Evolutionary conservation across 2,113 vertebrate species (phyloP), one percentile per base, ranked within the genome.

Genomic region (Phalacrocorax carbo): DNA sequence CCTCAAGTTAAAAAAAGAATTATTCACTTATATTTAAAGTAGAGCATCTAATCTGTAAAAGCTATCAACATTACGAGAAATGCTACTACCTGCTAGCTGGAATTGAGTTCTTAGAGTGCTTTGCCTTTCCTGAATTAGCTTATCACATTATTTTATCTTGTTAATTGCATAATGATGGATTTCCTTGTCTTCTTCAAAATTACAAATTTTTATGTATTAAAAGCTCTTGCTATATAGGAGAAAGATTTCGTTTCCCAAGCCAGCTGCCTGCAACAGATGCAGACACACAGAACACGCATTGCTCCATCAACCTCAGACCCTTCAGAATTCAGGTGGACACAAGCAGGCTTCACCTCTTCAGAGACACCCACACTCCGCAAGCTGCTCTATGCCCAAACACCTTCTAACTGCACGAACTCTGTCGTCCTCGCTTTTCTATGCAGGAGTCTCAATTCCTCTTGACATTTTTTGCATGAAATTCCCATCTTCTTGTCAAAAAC

Each of bases 341-440:
- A 2, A 40, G 48, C 49, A 58, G 36, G 18, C 9, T 40, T n/a
- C 85, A 38, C 8, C 90, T 16, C 64, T n/a, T 26, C 76, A 70
- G 44, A 54, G 38, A 2, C 0, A 30, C 27, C 30, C 44, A 23
- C 68, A 6, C 3, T 2, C 2, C 49, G 36, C 44, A 4, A 36
- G 27, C 73, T 65, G 65, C 60, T 38, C 73, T 4, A 0, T 1
- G 3, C 23, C 21, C 86, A 14, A 7, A 79, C 65, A 58, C 14
- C 70, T 51, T 13, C 92, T 54, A 11, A 6, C 77, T 9, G 15
- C 69, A 57, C 1, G 0, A 29, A 1, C 15, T 61, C 58, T 30
- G 48, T 2, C 17, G 0, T 7, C 3, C 57, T 64, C 11, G 2
- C 26, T 26, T 26, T 18, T 32, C 69, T 1, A 5, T 4, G 27